phyloP scores from a whole-genome alignment of 2,797 vertebrate species.

The Limnodromus scolopaceus region DNA sequence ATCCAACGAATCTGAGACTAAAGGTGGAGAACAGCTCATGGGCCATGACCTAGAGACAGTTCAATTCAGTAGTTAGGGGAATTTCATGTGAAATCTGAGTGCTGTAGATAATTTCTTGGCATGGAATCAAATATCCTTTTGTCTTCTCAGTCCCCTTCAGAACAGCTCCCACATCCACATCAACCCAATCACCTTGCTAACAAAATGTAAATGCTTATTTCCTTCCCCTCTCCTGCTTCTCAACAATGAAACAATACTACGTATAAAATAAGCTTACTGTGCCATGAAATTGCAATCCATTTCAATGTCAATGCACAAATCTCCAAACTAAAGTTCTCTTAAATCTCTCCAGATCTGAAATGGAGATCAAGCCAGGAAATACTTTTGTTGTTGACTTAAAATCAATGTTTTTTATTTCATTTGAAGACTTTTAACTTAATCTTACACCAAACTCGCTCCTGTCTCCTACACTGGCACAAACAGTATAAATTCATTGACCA shows the following conservation, averaged over 20 bases:
- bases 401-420: neutral
- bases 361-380: neutral
- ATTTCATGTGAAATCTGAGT: constrained; percentile 12
- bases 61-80: constrained; percentile 77
- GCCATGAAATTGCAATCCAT: neutral
- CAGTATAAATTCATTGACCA: neutral
- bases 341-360: neutral
- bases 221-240: neutral
- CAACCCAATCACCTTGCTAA: neutral
- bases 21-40: constrained; percentile 82
- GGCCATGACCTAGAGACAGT: constrained; percentile 83
- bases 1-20: constrained; percentile 81
- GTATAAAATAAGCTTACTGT: neutral
- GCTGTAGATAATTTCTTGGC: constrained; percentile 34
- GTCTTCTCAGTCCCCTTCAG: neutral
- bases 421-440: neutral
- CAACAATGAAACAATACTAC: neutral
- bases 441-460: neutral
- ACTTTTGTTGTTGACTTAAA: neutral
- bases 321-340: neutral
- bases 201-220: neutral
- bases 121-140: neutral
- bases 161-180: neutral
- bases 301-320: neutral
- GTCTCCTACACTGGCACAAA: neutral